Conservation (phyloP, 2,797 vertebrate genomes). For the Halcyon smyrnensis region DNA sequence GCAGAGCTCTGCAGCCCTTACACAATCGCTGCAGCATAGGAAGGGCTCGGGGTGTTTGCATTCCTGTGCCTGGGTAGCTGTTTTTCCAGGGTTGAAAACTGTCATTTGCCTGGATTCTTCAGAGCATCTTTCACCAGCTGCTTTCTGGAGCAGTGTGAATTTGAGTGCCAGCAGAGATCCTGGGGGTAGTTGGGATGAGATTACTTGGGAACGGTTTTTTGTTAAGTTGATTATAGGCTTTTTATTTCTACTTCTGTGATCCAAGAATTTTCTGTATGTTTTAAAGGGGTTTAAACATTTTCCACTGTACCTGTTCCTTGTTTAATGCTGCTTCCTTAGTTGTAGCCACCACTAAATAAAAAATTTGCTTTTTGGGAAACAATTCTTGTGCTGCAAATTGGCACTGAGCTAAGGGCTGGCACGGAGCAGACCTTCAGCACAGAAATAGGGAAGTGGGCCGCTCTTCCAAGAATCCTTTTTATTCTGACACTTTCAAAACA, state of each 20-base stretch:
- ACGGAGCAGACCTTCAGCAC: not conserved
- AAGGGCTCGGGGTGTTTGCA: not conserved
- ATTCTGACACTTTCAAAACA: constrained; percentile 57
- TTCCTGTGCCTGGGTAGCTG: not conserved
- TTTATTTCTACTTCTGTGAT: not conserved
- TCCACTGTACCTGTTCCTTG: not conserved
- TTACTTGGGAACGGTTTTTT: not conserved
- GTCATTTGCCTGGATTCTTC: constrained; percentile 5
- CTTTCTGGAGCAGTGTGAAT: not conserved
- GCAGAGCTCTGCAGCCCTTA: not conserved
- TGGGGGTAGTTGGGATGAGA: not conserved
- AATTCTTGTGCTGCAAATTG: not conserved
- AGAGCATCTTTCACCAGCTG: not conserved
- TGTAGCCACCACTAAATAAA: not conserved
- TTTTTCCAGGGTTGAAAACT: not conserved
- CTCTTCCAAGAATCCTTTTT: constrained; percentile 55
- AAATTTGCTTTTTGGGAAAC: constrained; percentile 7
- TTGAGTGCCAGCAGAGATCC: not conserved
- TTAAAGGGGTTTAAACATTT: not conserved
- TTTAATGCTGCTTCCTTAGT: not conserved
- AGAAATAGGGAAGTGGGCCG: not conserved
- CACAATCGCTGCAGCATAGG: not conserved
- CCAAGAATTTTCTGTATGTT: not conserved
- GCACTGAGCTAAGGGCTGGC: not conserved
- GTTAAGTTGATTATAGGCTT: not conserved